Conservation (phyloP, 2,888 invertebrate genomes). For the Troides oblongomaculatus region DNA sequence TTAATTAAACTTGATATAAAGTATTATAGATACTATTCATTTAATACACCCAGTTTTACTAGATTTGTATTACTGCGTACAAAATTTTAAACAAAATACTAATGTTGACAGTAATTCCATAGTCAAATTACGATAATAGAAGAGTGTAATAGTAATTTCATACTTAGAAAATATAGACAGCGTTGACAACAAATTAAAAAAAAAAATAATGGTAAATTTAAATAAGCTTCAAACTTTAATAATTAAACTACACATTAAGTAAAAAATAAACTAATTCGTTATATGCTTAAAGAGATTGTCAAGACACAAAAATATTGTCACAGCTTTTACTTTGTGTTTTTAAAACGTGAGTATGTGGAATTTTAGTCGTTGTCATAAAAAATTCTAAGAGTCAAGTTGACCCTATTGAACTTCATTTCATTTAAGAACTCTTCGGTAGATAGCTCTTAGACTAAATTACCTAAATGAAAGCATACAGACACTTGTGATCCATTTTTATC, state of each 20-base stretch:
- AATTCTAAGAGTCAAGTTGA: conserved; percentile 13
- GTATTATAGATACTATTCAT: background rate
- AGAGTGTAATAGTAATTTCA: too few species aligned
- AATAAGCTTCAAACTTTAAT: too few species aligned
- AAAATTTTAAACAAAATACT: background rate
- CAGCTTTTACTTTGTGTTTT: too few species aligned
- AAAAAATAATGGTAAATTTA: too few species aligned
- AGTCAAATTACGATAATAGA: too few species aligned
- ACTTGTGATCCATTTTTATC: background rate
- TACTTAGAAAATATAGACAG: too few species aligned
- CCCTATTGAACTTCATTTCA: conserved; percentile 25
- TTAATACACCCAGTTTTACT: background rate
- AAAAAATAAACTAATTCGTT: too few species aligned
- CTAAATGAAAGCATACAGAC: conserved; percentile 13
- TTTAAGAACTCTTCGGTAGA: conserved; percentile 15
- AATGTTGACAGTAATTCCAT: background rate
- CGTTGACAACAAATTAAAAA: too few species aligned
- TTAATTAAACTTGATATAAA: background rate
- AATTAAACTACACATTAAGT: too few species aligned
- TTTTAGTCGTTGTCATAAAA: conserved; percentile 14
- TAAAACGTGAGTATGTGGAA: background rate
- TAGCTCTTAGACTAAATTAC: conserved; percentile 13
- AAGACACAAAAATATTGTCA: too few species aligned
- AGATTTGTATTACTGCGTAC: background rate
- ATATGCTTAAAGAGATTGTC: too few species aligned